A percentile compares a stretch with the other conserved stretches of the same genome.
phyloP scores from a whole-genome alignment of 92 coral and sea anemone genomes.

The Palythoa heliodiscus region DNA sequence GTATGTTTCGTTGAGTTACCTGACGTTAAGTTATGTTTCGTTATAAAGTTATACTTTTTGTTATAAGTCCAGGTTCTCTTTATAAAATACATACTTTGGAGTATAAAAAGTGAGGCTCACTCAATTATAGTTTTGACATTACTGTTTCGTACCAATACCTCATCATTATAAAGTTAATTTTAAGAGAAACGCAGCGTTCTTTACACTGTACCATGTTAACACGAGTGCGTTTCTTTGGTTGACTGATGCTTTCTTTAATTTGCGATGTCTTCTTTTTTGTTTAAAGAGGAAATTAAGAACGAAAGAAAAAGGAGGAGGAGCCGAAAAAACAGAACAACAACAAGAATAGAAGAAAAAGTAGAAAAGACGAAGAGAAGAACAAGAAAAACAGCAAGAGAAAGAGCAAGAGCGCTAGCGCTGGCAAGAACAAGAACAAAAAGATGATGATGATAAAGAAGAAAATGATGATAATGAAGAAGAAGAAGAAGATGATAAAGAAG shows the following conservation, averaged over 20 bases:
- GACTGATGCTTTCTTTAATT: no score
- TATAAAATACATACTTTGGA: no score
- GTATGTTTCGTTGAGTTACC: background rate
- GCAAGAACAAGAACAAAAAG: background rate
- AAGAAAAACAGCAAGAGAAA: background rate
- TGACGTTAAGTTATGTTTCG: no score
- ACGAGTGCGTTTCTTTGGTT: no score
- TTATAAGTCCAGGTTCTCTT: no score
- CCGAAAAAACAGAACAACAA: background rate
- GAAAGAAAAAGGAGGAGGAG: background rate
- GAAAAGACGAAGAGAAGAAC: background rate
- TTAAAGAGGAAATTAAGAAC: background rate
- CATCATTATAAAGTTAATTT: no score
- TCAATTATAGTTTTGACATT: no score
- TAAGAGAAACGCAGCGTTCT: no score
- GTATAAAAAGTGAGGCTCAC: no score
- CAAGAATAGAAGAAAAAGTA: background rate
- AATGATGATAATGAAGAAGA: background rate
- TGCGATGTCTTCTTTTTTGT: background rate
- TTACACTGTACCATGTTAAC: no score
- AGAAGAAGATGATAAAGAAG: background rate
- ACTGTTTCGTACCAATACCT: no score
- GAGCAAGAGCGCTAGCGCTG: background rate
- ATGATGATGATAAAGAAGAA: background rate
- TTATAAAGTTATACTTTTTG: no score